Evolutionary conservation across 2,797 vertebrate genomes (phyloP).

Genomic region (Oryzias sinensis): DNA sequence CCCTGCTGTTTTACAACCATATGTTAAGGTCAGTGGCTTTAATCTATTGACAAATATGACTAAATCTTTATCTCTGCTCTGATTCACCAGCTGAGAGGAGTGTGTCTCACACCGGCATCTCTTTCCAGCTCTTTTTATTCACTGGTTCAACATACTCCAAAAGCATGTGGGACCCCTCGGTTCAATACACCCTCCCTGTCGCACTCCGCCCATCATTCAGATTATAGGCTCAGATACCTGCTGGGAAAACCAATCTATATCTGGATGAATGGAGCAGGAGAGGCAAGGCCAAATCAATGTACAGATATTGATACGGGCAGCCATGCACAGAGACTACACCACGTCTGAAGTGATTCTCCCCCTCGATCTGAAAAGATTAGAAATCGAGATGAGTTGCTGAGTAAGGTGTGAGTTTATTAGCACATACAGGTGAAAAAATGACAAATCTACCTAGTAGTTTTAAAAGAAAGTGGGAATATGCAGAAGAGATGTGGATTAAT

Average conservation of each 20-base stretch:
- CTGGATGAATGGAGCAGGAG: conserved; percentile 71
- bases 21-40: no score
- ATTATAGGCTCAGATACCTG: conserved; percentile 69
- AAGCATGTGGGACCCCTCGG: conserved; percentile 58
- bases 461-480: conserved; percentile 40
- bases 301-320: conserved; percentile 76
- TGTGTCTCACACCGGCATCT: conserved; percentile 5
- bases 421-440: conserved; percentile 55
- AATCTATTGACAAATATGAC: no score
- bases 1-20: no score
- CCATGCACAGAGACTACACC: conserved; percentile 65
- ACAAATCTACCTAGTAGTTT: conserved; percentile 54
- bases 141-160: conserved; percentile 59
- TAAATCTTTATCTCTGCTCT: conserved; percentile 17
- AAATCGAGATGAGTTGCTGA: conserved; percentile 72
- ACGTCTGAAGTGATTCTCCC: conserved; percentile 68
- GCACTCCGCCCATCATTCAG: conserved; percentile 67
- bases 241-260: conserved; percentile 79
- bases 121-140: conserved; percentile 52
- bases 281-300: conserved; percentile 74
- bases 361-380: conserved; percentile 61
- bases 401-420: conserved; percentile 60
- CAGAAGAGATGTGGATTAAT: conserved; percentile 69
- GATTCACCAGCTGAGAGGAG: conserved; percentile 24
- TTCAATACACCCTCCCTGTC: conserved; percentile 56